Conservation (phyloP, 2,113 vertebrate species). For the Oenanthe oenanthe region DNA sequence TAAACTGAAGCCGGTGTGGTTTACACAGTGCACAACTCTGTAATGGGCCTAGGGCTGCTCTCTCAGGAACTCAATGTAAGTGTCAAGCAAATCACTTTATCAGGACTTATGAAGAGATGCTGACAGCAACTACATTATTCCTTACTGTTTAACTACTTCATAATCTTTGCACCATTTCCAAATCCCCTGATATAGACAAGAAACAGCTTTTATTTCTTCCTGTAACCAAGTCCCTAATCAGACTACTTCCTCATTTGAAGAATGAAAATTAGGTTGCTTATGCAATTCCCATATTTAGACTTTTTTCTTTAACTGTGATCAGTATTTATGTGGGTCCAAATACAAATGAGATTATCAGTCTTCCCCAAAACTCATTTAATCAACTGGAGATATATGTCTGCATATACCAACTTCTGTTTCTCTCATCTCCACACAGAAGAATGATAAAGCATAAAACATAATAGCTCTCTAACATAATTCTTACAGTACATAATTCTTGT, state of each 20-base stretch:
- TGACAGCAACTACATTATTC: background rate
- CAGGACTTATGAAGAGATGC: background rate
- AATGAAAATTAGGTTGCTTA: slow-evolving; percentile 9
- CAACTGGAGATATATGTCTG: background rate
- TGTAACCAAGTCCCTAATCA: background rate
- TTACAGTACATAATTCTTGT: background rate
- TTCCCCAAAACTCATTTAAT: background rate
- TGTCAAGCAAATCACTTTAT: background rate
- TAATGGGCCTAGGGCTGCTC: background rate
- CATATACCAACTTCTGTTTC: background rate
- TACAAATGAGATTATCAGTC: background rate
- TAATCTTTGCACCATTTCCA: too few relatives aligned
- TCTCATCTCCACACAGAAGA: background rate
- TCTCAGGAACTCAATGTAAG: background rate
- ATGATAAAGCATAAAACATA: background rate
- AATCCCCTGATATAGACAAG: background rate
- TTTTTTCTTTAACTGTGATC: background rate
- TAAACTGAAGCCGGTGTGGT: background rate
- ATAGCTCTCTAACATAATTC: background rate
- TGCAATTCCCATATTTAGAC: background rate
- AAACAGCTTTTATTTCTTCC: slow-evolving; percentile 14
- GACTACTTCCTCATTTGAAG: background rate
- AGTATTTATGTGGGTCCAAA: background rate
- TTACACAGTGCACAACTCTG: background rate
- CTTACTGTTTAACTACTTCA: too few relatives aligned